Evolutionary conservation across 64 coral and sea anemone species (phyloP).

Genomic region (Pachyseris speciosa): DNA sequence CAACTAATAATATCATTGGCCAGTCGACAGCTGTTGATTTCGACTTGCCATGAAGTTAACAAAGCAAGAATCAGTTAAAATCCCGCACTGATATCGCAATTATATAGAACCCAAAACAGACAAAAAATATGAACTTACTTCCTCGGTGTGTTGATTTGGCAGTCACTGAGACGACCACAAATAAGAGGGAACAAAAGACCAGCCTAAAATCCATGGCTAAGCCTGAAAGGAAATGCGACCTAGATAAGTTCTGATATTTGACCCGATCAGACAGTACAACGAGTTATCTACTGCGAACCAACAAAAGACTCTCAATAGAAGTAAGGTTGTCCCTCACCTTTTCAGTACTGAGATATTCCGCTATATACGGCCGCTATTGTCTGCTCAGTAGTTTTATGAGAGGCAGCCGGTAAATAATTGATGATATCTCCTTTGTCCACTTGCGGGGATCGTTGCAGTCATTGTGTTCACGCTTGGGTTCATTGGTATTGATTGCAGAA

Average conservation of each 20-base stretch:
- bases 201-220: conserved; percentile 93
- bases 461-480: conserved; percentile 82
- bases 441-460: conserved; percentile 66
- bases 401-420: conserved; percentile 38
- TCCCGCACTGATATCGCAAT: background rate
- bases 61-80: background rate
- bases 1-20: background rate
- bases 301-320: background rate
- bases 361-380: conserved; percentile 47
- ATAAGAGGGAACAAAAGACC: conserved; percentile 82
- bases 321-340: conserved; percentile 22
- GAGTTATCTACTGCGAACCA: background rate
- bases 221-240: conserved; percentile 28
- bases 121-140: conserved; percentile 57
- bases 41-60: background rate
- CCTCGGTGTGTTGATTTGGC: conserved; percentile 84
- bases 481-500: conserved; percentile 14
- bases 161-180: conserved; percentile 72
- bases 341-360: conserved; percentile 3
- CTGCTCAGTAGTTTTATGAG: conserved; percentile 64
- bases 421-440: conserved; percentile 53
- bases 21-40: background rate
- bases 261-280: background rate
- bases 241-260: conserved; percentile 23
- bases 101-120: background rate